phyloP scores from a whole-genome alignment of 2,797 vertebrate genomes.

The Iguana delicatissima region DNA sequence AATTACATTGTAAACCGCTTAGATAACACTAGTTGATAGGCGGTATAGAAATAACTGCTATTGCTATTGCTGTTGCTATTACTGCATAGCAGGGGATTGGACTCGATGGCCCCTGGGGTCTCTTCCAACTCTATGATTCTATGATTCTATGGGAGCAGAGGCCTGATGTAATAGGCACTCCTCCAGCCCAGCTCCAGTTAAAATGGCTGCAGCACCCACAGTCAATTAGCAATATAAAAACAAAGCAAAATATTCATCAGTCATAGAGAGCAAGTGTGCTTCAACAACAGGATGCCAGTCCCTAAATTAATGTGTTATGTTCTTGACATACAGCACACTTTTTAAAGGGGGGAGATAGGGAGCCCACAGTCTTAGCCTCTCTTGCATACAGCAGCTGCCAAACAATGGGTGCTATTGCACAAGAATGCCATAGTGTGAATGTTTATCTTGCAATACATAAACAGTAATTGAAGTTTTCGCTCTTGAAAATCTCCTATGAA shows the following conservation, averaged over 20 bases:
- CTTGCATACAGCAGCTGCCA: not conserved
- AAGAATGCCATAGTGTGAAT: not conserved
- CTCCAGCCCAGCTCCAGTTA: no score
- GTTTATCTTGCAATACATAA: not conserved
- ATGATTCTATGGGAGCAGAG: no score
- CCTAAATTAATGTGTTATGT: not conserved
- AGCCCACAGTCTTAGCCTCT: not conserved
- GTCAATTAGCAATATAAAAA: not conserved
- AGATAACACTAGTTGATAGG: no score
- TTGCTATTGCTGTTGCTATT: no score
- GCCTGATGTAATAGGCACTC: no score
- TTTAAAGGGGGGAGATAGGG: not conserved
- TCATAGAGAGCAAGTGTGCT: not conserved
- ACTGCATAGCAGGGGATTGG: no score
- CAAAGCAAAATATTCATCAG: not conserved
- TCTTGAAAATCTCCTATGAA: not conserved
- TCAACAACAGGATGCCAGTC: not conserved
- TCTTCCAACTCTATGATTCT: no score
- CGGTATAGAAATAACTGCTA: no score
- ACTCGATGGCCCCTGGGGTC: no score
- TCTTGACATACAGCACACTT: not conserved
- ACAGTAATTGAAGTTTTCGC: conserved; percentile 2
- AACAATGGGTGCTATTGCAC: not conserved
- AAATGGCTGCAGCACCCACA: not conserved
- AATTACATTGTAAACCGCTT: no score